Percentiles rank a stretch among this genome's conserved stretches.
These are phyloP conservation scores for Alcedo quadribrachys DNA, from an alignment of 2,797 vertebrate species.

Conservation along the genomic window DNA sequence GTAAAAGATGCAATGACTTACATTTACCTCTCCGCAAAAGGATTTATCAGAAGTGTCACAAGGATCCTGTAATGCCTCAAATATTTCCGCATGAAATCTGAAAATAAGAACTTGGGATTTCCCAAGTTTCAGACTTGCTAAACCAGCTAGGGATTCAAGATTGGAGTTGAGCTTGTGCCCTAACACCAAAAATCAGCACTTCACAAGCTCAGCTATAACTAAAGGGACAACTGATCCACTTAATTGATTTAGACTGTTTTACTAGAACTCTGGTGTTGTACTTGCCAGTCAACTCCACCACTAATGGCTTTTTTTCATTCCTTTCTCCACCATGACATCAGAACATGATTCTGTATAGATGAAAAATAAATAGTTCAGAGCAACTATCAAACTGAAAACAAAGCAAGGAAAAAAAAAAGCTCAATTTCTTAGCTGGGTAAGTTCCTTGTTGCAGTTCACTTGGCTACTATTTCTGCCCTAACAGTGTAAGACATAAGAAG, in stretches of 20 bases:
- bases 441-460: neutral
- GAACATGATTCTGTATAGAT: neutral
- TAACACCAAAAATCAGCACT: neutral
- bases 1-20: neutral
- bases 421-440: neutral
- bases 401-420: neutral
- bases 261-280: neutral
- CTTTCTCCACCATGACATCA: neutral
- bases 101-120: neutral
- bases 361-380: neutral
- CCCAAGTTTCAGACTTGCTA: neutral
- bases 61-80: neutral
- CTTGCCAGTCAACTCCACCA: neutral
- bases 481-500: neutral
- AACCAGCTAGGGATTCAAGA: neutral
- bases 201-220: neutral
- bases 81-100: neutral
- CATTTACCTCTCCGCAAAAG: neutral
- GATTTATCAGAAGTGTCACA: neutral
- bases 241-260: neutral
- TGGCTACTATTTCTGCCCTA: neutral
- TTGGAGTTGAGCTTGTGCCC: neutral
- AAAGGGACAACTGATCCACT: neutral
- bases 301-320: neutral
- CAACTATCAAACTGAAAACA: neutral